Evolutionary conservation across 2,113 vertebrate genomes (phyloP).

Genomic region (Cavia porcellus): DNA sequence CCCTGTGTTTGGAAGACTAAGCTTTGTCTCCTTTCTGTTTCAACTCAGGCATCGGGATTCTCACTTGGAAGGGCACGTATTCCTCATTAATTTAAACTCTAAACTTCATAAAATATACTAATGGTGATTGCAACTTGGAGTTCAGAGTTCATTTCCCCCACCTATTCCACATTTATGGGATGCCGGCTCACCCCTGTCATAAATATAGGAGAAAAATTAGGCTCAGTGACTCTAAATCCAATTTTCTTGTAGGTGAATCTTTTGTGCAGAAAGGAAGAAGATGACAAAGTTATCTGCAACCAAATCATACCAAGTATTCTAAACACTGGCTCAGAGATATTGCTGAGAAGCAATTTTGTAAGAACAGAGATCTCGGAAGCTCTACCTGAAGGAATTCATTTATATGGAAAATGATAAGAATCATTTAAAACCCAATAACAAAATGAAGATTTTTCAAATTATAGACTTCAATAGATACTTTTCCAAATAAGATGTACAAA

Average conservation of each 20-base stretch:
- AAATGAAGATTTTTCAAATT: background rate
- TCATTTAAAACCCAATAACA: background rate
- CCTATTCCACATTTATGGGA: too few species aligned
- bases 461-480: background rate
- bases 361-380: background rate
- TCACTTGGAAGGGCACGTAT: background rate
- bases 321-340: background rate
- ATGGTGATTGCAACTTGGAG: background rate
- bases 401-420: background rate
- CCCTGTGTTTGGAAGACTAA: background rate
- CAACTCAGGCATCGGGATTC: background rate
- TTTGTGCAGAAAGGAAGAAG: background rate
- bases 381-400: background rate
- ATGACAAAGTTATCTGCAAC: background rate
- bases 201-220: background rate
- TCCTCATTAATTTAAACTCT: background rate
- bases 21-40: background rate
- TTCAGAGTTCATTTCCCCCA: background rate
- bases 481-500: background rate
- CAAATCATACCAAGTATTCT: background rate
- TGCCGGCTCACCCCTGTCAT: too few species aligned
- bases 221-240: background rate
- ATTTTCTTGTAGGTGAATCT: too few species aligned
- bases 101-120: background rate
- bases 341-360: background rate